Percentiles rank a stretch among this genome's conserved stretches.
These are phyloP conservation scores for Rhabdophis nuchalis DNA, from an alignment of 2,797 vertebrate genomes.

Conservation along the genomic window DNA sequence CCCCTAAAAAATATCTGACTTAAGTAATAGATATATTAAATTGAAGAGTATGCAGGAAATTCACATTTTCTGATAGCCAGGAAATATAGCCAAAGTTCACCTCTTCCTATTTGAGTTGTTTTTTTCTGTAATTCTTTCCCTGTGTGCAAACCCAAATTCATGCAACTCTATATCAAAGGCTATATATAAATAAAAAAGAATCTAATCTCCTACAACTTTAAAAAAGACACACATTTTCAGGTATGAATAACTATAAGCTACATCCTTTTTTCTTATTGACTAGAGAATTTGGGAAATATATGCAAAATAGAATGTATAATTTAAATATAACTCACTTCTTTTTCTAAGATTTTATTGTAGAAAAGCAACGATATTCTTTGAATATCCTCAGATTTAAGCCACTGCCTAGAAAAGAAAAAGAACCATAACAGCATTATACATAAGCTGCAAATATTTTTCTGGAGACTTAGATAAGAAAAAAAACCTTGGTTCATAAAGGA, in stretches of 20 bases:
- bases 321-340: slow-evolving; percentile 81
- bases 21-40: background rate
- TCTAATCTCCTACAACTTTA: background rate
- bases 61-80: background rate
- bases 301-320: background rate
- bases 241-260: background rate
- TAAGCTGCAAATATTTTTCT: background rate
- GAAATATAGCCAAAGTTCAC: background rate
- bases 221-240: background rate
- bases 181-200: background rate
- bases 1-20: background rate
- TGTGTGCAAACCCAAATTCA: background rate
- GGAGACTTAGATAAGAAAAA: background rate
- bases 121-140: background rate
- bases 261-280: background rate
- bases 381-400: slow-evolving; percentile 95
- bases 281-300: background rate
- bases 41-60: background rate
- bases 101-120: background rate
- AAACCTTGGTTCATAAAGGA: background rate
- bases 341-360: slow-evolving; percentile 89
- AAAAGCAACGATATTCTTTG: slow-evolving; percentile 94
- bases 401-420: slow-evolving; percentile 77
- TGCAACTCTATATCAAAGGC: background rate
- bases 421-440: slow-evolving; percentile 2